Percentiles rank a stretch among this genome's conserved stretches.
These are phyloP conservation scores for Pseudachorutes palmiensis DNA, from an alignment of 1,140 invertebrate species.

Conservation along the genomic window DNA sequence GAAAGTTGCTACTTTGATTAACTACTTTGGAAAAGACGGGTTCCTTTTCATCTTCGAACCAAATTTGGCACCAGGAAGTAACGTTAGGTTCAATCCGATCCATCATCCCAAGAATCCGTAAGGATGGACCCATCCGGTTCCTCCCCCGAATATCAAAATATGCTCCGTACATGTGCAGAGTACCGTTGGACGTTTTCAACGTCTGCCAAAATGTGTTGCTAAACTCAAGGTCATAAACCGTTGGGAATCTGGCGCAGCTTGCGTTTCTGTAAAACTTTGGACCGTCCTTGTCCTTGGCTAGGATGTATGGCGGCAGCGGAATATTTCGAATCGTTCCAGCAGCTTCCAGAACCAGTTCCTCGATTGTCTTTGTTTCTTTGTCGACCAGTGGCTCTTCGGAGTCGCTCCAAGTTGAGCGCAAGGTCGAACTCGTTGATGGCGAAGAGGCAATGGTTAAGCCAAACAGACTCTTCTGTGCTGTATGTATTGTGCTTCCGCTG, in stretches of 20 bases:
- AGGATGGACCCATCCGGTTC: slow-evolving; percentile 66
- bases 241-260: slow-evolving; percentile 70
- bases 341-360: slow-evolving; percentile 66
- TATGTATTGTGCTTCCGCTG: not conserved
- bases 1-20: not conserved
- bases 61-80: slow-evolving; percentile 76
- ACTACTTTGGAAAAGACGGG: slow-evolving; percentile 61
- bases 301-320: slow-evolving; percentile 33
- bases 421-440: slow-evolving; percentile 8
- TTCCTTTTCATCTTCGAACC: slow-evolving; percentile 75
- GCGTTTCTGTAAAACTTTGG: slow-evolving; percentile 60
- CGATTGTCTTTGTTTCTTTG: slow-evolving; percentile 56
- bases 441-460: slow-evolving; percentile 19
- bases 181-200: slow-evolving; percentile 66
- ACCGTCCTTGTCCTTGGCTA: slow-evolving; percentile 54
- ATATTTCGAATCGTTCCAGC: slow-evolving; percentile 42
- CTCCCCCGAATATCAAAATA: slow-evolving; percentile 73
- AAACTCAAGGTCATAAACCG: slow-evolving; percentile 77
- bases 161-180: slow-evolving; percentile 79
- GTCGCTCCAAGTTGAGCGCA: slow-evolving; percentile 26
- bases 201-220: slow-evolving; percentile 82
- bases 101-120: slow-evolving; percentile 82
- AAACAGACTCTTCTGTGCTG: not conserved
- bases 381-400: slow-evolving; percentile 54
- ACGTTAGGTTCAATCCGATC: slow-evolving; percentile 75